phyloP scores from a whole-genome alignment of 2,113 vertebrate species.

The Vimba vimba region DNA sequence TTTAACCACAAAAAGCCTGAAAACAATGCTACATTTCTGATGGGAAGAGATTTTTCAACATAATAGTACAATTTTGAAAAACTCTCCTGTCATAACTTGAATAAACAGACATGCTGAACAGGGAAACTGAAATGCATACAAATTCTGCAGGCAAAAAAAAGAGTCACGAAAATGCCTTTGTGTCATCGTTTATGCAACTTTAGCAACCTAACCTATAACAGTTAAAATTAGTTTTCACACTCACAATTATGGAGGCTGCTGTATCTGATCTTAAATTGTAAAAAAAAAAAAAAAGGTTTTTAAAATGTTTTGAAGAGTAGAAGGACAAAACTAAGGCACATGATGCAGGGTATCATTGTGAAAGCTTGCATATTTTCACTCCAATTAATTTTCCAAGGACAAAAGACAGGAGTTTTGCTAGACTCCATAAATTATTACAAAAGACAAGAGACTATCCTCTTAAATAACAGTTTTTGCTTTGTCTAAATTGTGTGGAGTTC shows the following conservation, averaged over 20 bases:
- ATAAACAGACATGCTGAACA: slow-evolving; percentile 29
- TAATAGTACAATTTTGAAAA: background rate
- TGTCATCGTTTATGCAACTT: background rate
- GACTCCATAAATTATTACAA: slow-evolving; percentile 54
- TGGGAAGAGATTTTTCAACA: slow-evolving; percentile 11
- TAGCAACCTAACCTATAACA: background rate
- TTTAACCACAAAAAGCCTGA: slow-evolving; percentile 24
- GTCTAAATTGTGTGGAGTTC: background rate
- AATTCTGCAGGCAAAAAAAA: background rate
- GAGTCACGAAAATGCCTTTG: background rate
- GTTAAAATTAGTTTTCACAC: background rate
- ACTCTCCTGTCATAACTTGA: background rate
- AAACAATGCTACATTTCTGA: slow-evolving; percentile 27
- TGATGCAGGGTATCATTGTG: slow-evolving; percentile 12
- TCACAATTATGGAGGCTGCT: background rate
- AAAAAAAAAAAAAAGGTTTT: background rate
- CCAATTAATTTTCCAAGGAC: slow-evolving; percentile 56
- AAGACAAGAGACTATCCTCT: slow-evolving; percentile 34
- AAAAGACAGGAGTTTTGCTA: slow-evolving; percentile 41
- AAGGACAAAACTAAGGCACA: slow-evolving; percentile 21
- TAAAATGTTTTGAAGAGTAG: slow-evolving; percentile 5
- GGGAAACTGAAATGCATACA: slow-evolving; percentile 1
- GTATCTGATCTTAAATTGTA: background rate
- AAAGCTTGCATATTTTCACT: slow-evolving; percentile 52
- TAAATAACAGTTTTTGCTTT: slow-evolving; percentile 37